Evolutionary conservation across 2,797 vertebrate genomes (phyloP).

Genomic region (Pogonophryne albipinna): DNA sequence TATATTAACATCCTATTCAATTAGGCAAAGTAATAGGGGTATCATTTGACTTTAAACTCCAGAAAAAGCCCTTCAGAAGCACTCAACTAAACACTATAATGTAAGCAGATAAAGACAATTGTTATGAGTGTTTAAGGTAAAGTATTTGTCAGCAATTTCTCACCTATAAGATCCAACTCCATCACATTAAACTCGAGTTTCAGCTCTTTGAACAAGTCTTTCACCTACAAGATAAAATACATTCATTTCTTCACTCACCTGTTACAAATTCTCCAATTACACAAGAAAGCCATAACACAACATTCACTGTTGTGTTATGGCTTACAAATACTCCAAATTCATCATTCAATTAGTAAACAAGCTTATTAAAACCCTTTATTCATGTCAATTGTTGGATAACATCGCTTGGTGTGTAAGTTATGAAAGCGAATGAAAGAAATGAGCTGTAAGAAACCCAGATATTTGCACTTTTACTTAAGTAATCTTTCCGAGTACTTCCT

Average conservation of each 20-base stretch:
- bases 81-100: not conserved
- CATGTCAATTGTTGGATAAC: too few species aligned
- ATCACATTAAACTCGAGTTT: slow-evolving; percentile 86
- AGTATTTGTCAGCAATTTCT: slow-evolving; percentile 58
- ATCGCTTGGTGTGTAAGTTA: too few species aligned
- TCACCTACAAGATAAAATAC: slow-evolving; percentile 86
- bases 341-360: too few species aligned
- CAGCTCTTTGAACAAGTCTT: slow-evolving; percentile 92
- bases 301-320: too few species aligned
- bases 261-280: not conserved
- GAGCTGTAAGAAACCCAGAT: too few species aligned
- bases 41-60: too few species aligned
- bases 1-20: too few species aligned
- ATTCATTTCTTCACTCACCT: not conserved
- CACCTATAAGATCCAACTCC: slow-evolving; percentile 93
- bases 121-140: not conserved
- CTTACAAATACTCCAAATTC: too few species aligned
- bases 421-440: too few species aligned
- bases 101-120: not conserved
- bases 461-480: too few species aligned
- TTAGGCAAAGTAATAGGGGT: not conserved
- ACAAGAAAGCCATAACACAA: not conserved
- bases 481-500: too few species aligned
- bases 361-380: too few species aligned
- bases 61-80: not conserved